Base-by-base conservation (phyloP, 2,797 vertebrate genomes). In the Podarcis lilfordi region DNA sequence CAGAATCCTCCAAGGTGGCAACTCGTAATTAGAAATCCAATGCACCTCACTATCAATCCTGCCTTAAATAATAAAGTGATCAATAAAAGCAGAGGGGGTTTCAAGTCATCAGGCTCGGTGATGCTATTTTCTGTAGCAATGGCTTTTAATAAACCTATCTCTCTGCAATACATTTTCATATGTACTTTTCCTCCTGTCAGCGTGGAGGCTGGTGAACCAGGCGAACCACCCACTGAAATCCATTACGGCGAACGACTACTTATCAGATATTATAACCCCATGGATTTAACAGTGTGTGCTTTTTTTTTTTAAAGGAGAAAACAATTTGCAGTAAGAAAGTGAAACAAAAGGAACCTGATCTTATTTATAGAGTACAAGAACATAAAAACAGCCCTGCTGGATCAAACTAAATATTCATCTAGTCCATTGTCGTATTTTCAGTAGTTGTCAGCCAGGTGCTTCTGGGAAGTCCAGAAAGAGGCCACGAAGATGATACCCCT, bases 1-100 rank as follows among this genome's bases (percentile, higher is more conserved):
- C 91, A 96, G 94, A 96, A 91, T 96, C 96, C 96, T 97, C 96
- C 90, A 95, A 96, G 95, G 95, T 89, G 92, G 95, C 68, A 27
- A 92, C 93, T 96, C 95, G 88, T 97, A 97, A 97, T 96, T 97
- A 96, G 95, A 97, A 97, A 96, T 95, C 93, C 93, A 84, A 96
- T 96, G 95, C 90, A 95, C 96, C 91, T 93, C 85, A 91, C 96
- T 94, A 96, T 97, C 95, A 96, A 94, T 96, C 94, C 94, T 94
- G 90, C 90, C 95, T 95, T 95, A 96, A 95, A 96, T 96, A 97
- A 97, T 96, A 96, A 95, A 94, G 93, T 86, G 93, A 97, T 97
- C 96, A 96, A 96, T 97, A 96, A 95, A 95, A 95, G 90, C 13
- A 0, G 91, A 95, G 89, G 93, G 93, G 90, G 92, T 95, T 97